phyloP scores from a whole-genome alignment of 2,113 vertebrate species.

The Phrynocephalus versicolor region DNA sequence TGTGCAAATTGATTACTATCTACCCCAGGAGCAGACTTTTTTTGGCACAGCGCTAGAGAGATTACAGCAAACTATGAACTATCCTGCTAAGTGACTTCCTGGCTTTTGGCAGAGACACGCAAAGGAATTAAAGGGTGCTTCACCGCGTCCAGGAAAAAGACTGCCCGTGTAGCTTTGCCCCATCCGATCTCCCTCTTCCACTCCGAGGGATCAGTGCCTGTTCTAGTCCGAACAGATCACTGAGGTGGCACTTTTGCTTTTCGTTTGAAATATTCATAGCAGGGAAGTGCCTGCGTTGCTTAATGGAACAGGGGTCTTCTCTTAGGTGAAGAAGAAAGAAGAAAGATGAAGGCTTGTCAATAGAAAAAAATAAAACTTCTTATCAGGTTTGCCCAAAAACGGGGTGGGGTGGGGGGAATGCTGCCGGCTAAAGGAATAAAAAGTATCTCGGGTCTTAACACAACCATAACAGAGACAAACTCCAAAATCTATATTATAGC shows the following conservation, averaged over 20 bases:
- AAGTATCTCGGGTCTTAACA: no score
- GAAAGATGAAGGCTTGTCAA: constrained; percentile 1
- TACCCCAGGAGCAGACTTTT: background rate
- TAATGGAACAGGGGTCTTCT: background rate
- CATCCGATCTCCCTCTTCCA: background rate
- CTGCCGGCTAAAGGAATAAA: no score
- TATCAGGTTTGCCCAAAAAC: background rate
- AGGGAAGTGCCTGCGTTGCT: background rate
- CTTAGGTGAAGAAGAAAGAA: no score
- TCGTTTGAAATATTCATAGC: constrained; percentile 30
- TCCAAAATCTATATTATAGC: no score
- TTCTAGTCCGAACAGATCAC: background rate
- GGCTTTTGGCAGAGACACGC: background rate
- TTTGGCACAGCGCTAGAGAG: no score
- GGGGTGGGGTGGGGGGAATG: background rate
- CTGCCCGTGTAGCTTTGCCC: background rate
- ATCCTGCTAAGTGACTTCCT: no score
- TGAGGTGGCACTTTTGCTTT: constrained; percentile 13
- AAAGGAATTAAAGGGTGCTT: background rate
- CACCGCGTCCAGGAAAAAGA: background rate
- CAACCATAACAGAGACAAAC: no score
- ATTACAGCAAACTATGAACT: background rate
- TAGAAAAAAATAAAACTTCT: background rate
- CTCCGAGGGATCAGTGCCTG: background rate
- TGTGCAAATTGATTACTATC: no score